Evolutionary conservation across 2,113 vertebrate genomes (phyloP), one percentile per base, ranked within the genome.

Genomic region (Bufo bufo): DNA sequence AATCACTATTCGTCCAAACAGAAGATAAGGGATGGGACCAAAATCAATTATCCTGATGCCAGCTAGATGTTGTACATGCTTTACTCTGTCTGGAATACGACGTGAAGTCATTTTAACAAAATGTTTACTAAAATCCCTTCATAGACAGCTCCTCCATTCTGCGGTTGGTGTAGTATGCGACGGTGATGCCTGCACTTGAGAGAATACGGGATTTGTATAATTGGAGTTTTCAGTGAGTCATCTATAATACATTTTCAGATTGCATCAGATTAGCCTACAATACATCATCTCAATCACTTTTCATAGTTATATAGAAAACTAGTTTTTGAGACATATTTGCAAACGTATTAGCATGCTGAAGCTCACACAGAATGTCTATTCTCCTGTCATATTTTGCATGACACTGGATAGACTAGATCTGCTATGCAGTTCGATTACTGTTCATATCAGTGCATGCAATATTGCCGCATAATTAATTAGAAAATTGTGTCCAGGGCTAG

Each of bases 1-100:
- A 75, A 75, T 75, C 72, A 50, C 43, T 75, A 43, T 75, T 75
- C 16, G 47, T 75, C 72, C 72, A 19, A 75, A 75, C 72, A 75
- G 45, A 14, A 75, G 72, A 75, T 75, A 75, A 75, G 47, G 47
- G 72, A 45, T 50, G 17, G 47, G 47, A 75, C 72, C 72, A 75
- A 75, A 75, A 75, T 75, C 72, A 75, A 75, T 75, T 75, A 75
- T 75, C 47, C 72, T 75, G 72, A 75, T 75, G 72, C 72, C 72
- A 75, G 47, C 72, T 50, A 75, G 72, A 49, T 50, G 72, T 50
- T 75, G 72, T 49, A 75, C 72, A 75, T 50, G 72, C 13, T 75
- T 45, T 75, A 75, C 72, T 75, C 72, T 75, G 72, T 50, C 72
- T 75, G 72, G 72, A 75, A 75, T 75, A 75, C 72, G 45, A 50